Evolutionary conservation across 1,140 invertebrate genomes (phyloP).

Genomic region (Macrostomum lignano): DNA sequence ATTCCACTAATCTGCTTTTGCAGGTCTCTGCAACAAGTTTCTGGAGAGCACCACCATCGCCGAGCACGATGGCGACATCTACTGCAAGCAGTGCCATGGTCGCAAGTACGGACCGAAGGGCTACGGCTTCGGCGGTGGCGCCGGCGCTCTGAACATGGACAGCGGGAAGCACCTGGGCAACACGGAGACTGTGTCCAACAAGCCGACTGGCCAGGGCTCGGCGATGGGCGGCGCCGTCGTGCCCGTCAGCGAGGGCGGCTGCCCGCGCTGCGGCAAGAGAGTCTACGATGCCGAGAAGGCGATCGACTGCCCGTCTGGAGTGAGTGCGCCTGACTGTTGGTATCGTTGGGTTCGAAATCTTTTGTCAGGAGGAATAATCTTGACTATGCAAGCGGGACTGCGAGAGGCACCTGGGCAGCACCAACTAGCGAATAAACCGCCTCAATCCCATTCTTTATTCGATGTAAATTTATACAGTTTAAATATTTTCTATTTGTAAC

Average conservation of each 20-base stretch:
- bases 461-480: no score
- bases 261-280: conserved; percentile 7
- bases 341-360: no score
- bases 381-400: no score
- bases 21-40: conserved; percentile 43
- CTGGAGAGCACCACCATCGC: conserved; percentile 71
- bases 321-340: neutral
- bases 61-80: conserved; percentile 71
- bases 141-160: conserved; percentile 75
- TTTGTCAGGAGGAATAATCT: no score
- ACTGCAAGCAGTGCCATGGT: conserved; percentile 69
- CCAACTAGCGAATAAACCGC: no score
- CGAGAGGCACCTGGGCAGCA: no score
- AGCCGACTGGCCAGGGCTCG: conserved; percentile 3
- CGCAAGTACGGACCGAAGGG: conserved; percentile 72
- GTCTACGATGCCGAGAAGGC: conserved; percentile 8
- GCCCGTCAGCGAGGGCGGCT: conserved; percentile 4
- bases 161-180: conserved; percentile 2
- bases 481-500: no score
- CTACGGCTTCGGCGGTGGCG: conserved; percentile 83
- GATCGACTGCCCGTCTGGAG: conserved; percentile 6
- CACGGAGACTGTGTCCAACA: conserved; percentile 3
- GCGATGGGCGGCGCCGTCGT: conserved; percentile 1
- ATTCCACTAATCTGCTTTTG: conserved; percentile 10
- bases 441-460: no score